These are phyloP conservation scores for Germaria angustata DNA, from an alignment of 2,888 invertebrate species.

Conservation along the genomic window DNA sequence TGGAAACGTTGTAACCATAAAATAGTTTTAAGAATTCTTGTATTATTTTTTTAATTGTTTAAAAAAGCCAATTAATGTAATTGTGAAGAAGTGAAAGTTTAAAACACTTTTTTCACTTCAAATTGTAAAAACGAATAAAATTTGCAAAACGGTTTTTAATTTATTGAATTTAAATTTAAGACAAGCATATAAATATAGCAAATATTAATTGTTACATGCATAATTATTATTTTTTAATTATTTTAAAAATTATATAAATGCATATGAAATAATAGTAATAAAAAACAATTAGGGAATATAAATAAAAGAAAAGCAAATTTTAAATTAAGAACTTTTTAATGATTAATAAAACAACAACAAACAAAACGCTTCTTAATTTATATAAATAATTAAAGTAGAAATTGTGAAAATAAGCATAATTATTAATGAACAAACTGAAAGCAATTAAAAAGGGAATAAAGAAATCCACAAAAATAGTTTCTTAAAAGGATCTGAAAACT, in stretches of 20 bases:
- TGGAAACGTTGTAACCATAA: neutral
- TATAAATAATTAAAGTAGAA: constrained; percentile 39
- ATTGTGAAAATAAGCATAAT: constrained; percentile 14
- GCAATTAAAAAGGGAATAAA: neutral
- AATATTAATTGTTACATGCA: constrained; percentile 60
- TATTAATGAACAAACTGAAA: constrained; percentile 1
- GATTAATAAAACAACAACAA: constrained; percentile 14
- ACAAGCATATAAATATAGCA: constrained; percentile 55
- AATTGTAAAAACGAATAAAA: constrained; percentile 25
- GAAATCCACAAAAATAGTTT: neutral
- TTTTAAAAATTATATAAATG: constrained; percentile 4
- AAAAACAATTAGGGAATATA: constrained; percentile 65
- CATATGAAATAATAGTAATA: neutral
- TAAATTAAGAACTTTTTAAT: constrained; percentile 55
- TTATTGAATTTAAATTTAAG: constrained; percentile 12
- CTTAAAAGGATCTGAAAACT: constrained; percentile 2
- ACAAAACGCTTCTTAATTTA: constrained; percentile 68
- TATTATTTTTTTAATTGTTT: neutral
- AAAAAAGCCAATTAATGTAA: neutral
- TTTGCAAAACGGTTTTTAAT: neutral
- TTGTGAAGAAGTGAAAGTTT: too few relatives aligned
- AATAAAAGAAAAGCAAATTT: constrained; percentile 43
- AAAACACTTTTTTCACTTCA: neutral
- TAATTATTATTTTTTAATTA: constrained; percentile 21
- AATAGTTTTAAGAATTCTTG: constrained; percentile 11